Base-by-base conservation (phyloP, 2,113 vertebrate species). In the Malaclemys terrapin region DNA sequence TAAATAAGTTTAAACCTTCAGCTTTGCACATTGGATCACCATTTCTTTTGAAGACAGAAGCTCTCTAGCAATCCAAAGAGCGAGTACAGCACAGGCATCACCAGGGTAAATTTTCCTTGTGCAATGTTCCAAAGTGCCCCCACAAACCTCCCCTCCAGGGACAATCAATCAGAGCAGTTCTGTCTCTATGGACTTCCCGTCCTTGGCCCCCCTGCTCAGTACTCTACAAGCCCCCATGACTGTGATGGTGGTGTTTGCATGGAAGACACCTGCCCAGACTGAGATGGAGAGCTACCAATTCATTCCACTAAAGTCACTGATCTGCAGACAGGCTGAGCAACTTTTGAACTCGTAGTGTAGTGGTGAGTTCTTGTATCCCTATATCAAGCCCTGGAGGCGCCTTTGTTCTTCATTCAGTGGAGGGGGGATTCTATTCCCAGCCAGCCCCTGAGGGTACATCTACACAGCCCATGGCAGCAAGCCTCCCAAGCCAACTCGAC, bases 11-110 rank as follows among this genome's bases (percentile, higher is more conserved):
- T 56, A 84, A 85, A 85, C 16, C 4, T 92, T 82, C 14, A 1
- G 2, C 0, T 0, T 62, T 22, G 49, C 72, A 88, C 59, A 17
- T 2, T 38, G 16, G 16, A 19, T n/a, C 65, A 35, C 62, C 8
- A 1, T 69, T 69, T 24, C 24, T 76, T 69, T 13, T 76, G 62
- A 38, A 12, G 94, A 47, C 22, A 5, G 49, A 88, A 91, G 22
- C 76, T 31, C 3, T 84, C 3, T 56, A 90, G 80, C n/a, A 87
- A 4, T 6, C 7, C 38, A 80, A 75, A 88, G 35, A 22, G n/a
- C 53, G 62, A 35, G n/a, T 5, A 49, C 19, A 19, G 2, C 2
- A 2, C 10, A 56, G 24, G n/a, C 27, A 69, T 11, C 1, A 0
- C 10, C 1, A 45, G 11, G 22, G 72, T 24, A 45, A 42, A 25